phyloP scores from a whole-genome alignment of 2,797 vertebrate genomes.

The Lagorchestes hirsutus region DNA sequence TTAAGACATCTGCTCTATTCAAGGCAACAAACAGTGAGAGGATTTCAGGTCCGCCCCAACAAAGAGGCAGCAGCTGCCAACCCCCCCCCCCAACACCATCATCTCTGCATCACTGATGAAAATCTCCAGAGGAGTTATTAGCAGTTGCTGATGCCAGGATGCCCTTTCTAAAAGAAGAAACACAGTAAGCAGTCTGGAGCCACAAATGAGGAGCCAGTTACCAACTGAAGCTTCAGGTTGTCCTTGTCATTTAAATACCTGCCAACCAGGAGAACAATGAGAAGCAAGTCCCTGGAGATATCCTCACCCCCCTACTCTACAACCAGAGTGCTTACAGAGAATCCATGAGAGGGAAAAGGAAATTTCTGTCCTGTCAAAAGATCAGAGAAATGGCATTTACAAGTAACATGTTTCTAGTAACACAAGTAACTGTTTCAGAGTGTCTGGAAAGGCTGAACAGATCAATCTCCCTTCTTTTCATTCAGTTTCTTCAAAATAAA shows the following conservation, averaged over 20 bases:
- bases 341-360: not conserved
- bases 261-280: constrained; percentile 68
- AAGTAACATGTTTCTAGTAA: not conserved
- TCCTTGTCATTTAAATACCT: constrained; percentile 64
- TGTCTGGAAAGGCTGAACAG: not conserved
- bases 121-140: not conserved
- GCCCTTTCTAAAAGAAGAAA: not conserved
- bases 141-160: not conserved
- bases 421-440: not conserved
- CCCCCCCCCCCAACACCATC: not conserved
- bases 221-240: constrained; percentile 21
- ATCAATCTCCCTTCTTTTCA: not conserved
- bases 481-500: not conserved
- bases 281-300: constrained; percentile 55
- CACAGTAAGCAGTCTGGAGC: constrained; percentile 21
- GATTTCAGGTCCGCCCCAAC: not conserved
- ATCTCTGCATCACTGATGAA: constrained; percentile 41
- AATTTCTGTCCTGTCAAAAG: not conserved
- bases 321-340: not conserved
- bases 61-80: constrained; percentile 28
- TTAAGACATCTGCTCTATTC: not conserved
- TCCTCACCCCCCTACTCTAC: not conserved
- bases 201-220: not conserved
- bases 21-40: constrained; percentile 32
- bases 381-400: not conserved